Evolutionary conservation across 2,113 vertebrate species (phyloP).

Genomic region (Platysternon megacephalum): DNA sequence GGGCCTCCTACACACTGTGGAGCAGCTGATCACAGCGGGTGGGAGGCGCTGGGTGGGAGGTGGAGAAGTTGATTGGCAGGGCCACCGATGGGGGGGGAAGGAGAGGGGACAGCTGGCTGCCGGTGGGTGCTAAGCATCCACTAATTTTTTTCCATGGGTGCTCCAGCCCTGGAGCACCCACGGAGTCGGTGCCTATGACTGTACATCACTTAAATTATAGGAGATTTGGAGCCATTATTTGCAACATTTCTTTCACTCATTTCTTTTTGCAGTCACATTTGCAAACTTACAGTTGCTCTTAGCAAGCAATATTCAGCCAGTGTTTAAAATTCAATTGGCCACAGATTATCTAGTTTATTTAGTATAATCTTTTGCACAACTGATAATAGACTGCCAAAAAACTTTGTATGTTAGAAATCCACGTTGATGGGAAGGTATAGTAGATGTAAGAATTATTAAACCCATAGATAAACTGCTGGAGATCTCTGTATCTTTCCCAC

Average conservation of each 20-base stretch:
- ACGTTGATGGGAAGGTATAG: neutral
- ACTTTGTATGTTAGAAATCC: neutral
- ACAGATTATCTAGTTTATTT: neutral
- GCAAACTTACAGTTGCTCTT: neutral
- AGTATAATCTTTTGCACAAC: neutral
- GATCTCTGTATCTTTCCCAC: neutral
- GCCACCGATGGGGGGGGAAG: no score
- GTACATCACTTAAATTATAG: neutral
- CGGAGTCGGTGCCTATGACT: no score
- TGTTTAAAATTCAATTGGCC: neutral
- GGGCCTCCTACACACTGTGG: no score
- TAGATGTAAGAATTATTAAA: neutral
- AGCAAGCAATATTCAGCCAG: neutral
- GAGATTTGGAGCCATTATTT: neutral
- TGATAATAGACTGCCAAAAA: neutral
- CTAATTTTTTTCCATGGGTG: no score
- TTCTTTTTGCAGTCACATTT: neutral
- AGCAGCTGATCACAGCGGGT: no score
- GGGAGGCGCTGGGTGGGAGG: no score
- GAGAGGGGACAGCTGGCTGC: no score
- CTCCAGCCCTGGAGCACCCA: no score
- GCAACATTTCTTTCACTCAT: neutral
- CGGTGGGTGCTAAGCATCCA: no score
- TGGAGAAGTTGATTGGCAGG: no score
- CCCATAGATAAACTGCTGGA: neutral